Evolutionary conservation across 30 jellyfish, hydroid and myxozoan species (phyloP).

Genomic region (Phacellophora camtschatica): DNA sequence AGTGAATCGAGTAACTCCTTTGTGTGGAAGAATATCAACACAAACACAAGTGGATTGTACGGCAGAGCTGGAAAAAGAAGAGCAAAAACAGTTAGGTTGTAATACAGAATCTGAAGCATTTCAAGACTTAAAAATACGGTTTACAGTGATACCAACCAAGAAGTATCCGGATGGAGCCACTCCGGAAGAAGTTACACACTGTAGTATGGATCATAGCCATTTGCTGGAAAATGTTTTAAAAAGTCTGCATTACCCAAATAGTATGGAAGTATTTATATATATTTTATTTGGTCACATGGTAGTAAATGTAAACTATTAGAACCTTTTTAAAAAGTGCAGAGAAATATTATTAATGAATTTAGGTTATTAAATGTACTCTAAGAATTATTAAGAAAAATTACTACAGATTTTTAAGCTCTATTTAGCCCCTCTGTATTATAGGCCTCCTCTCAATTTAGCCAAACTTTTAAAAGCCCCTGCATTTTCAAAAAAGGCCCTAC

Average conservation of each 20-base stretch:
- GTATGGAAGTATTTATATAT: not conserved
- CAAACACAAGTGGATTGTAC: conserved; percentile 69
- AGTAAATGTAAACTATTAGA: too few species aligned
- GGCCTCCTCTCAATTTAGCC: too few species aligned
- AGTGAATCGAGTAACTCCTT: conserved; percentile 64
- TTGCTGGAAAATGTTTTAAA: conserved; percentile 34
- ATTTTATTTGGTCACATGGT: too few species aligned
- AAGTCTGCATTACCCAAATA: not conserved
- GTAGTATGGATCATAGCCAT: conserved; percentile 63
- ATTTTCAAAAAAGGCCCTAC: too few species aligned
- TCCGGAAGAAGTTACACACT: conserved; percentile 62
- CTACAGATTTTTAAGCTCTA: too few species aligned
- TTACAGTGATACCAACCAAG: conserved; percentile 60
- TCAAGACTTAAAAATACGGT: conserved; percentile 20
- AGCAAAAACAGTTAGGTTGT: conserved; percentile 7
- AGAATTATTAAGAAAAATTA: too few species aligned
- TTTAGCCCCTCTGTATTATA: too few species aligned
- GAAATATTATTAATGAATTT: too few species aligned
- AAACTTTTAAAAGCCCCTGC: too few species aligned
- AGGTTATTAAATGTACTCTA: too few species aligned
- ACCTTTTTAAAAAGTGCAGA: too few species aligned
- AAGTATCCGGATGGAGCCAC: conserved; percentile 59
- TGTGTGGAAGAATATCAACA: conserved; percentile 47
- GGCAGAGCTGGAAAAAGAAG: conserved; percentile 25
- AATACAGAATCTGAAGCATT: not conserved